phyloP scores from a whole-genome alignment of 92 coral and sea anemone genomes.

The Metridium senile region DNA sequence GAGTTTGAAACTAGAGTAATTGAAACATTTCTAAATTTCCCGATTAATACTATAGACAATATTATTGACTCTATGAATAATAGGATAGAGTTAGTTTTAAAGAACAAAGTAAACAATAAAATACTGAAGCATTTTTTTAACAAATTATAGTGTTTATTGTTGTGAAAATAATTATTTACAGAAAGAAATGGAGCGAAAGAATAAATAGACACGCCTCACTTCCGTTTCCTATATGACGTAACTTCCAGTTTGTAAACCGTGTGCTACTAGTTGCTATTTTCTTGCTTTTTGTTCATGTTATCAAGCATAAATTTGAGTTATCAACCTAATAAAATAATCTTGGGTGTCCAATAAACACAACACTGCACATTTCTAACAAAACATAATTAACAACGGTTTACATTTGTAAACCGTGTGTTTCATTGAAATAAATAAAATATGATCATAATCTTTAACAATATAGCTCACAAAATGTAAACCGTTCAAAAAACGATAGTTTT shows the following conservation, averaged over 20 bases:
- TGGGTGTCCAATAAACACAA: not conserved
- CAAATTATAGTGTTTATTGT: not conserved
- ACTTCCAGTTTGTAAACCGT: not conserved
- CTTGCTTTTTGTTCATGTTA: not conserved
- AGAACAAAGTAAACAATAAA: slow-evolving; percentile 2
- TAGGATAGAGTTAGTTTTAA: slow-evolving; percentile 12
- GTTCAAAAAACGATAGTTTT: not conserved
- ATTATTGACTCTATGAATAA: slow-evolving; percentile 32
- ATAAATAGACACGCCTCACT: not conserved
- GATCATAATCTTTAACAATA: not conserved
- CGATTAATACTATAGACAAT: not conserved
- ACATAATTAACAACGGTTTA: not conserved
- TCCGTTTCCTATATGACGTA: not conserved
- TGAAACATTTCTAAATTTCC: not conserved
- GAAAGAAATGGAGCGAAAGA: not conserved
- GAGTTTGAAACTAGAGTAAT: slow-evolving; percentile 31
- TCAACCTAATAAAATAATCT: too few species aligned
- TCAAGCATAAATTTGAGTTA: not conserved
- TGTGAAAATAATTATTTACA: too few species aligned
- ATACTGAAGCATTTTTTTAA: not conserved
- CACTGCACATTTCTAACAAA: not conserved
- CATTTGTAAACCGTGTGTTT: not conserved
- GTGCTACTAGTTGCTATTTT: too few species aligned
- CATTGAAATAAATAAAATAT: too few species aligned
- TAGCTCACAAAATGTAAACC: not conserved